Evolutionary conservation across 1,140 invertebrate species (phyloP).

Genomic region (Trialeurodes vaporariorum): DNA sequence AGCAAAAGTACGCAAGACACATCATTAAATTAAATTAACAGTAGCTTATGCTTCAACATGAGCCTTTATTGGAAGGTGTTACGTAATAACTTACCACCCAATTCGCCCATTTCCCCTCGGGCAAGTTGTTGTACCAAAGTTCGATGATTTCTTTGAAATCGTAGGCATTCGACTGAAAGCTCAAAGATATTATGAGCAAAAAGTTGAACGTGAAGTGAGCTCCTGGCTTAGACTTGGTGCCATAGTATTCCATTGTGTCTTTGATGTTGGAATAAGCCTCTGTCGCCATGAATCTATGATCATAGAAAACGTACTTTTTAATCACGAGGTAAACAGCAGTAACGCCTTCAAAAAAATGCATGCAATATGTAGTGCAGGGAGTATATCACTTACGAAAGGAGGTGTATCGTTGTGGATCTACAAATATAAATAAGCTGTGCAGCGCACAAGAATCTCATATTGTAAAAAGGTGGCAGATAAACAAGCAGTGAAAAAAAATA

Average conservation of each 20-base stretch:
- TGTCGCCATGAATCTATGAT: constrained; percentile 35
- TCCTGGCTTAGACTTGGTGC: constrained; percentile 28
- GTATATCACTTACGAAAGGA: neutral
- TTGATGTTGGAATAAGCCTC: constrained; percentile 32
- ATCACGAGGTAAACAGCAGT: neutral
- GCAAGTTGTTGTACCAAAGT: constrained; percentile 41
- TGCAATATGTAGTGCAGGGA: neutral
- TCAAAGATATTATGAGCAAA: constrained; percentile 41
- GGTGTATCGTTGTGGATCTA: neutral
- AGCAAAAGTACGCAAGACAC: too few relatives aligned
- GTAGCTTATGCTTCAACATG: too few relatives aligned
- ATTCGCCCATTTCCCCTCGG: constrained; percentile 37
- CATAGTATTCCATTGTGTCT: constrained; percentile 34
- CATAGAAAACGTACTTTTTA: neutral
- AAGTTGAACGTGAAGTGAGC: constrained; percentile 42
- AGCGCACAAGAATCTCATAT: too few relatives aligned
- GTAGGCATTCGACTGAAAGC: constrained; percentile 32
- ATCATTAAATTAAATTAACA: too few relatives aligned
- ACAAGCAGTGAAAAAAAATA: too few relatives aligned
- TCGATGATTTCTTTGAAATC: constrained; percentile 40
- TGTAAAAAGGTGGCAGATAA: too few relatives aligned
- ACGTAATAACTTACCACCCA: constrained; percentile 43
- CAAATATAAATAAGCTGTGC: too few relatives aligned
- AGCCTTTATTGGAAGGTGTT: too few relatives aligned
- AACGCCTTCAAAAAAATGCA: too few relatives aligned